Conservation (phyloP, 2,113 vertebrate genomes). For the Malurus melanocephalus region DNA sequence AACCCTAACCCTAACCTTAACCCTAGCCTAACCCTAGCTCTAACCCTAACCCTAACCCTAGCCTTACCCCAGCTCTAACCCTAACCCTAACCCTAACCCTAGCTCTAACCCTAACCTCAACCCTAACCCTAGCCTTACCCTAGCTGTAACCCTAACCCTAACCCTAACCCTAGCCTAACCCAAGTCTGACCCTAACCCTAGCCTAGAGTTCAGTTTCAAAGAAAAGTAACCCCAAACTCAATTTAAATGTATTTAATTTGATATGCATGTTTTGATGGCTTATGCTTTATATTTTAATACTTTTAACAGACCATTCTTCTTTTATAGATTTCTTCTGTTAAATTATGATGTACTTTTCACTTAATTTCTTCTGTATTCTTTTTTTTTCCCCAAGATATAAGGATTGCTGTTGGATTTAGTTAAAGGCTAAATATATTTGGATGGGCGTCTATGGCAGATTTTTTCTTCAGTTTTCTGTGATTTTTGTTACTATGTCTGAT, state of each 20-base stretch:
- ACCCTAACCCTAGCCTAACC: too few species aligned
- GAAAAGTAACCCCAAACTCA: not conserved
- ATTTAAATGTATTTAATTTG: not conserved
- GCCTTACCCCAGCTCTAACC: too few species aligned
- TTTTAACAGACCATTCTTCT: not conserved
- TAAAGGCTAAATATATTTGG: not conserved
- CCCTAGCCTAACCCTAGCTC: too few species aligned
- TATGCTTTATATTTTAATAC: not conserved
- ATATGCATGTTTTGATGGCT: not conserved
- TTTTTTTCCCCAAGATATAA: not conserved
- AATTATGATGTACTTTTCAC: not conserved
- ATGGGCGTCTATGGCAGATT: not conserved
- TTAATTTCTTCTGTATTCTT: not conserved
- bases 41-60: too few species aligned
- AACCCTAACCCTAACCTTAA: too few species aligned
- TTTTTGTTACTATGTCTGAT: not conserved
- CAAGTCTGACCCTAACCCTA: too few species aligned
- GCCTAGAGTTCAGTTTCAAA: not conserved
- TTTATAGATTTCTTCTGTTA: not conserved
- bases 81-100: too few species aligned
- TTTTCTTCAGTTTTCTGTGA: not conserved
- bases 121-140: too few species aligned
- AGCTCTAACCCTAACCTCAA: too few species aligned
- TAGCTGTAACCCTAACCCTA: too few species aligned
- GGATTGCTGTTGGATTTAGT: not conserved